Conservation (phyloP, 2,797 vertebrate species). For the Lycodopsis pacificus region DNA sequence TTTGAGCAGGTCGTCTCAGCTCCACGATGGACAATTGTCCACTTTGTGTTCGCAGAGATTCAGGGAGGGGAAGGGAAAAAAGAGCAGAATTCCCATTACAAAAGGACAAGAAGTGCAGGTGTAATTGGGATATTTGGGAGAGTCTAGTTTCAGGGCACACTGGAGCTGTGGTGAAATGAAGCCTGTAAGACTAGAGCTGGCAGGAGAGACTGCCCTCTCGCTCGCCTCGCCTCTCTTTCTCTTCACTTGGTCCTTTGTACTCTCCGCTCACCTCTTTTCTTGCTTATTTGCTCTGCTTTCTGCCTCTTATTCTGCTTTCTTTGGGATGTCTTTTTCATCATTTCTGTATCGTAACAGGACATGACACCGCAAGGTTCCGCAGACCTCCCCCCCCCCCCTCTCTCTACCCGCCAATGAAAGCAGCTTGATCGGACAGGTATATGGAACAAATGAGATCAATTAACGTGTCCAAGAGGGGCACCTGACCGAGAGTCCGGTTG, state of each 20-base stretch:
- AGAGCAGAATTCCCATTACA: conserved; percentile 85
- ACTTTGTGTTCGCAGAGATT: conserved; percentile 83
- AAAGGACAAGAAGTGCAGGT: conserved; percentile 93
- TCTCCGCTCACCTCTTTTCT: neutral
- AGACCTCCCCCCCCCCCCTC: neutral
- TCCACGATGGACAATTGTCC: conserved; percentile 81
- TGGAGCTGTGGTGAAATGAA: conserved; percentile 89
- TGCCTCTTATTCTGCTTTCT: neutral
- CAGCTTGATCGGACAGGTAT: conserved; percentile 92
- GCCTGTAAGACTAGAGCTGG: conserved; percentile 88
- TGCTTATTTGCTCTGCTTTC: conserved; percentile 2
- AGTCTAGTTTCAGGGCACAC: conserved; percentile 90
- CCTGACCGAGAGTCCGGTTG: conserved; percentile 92
- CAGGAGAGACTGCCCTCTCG: conserved; percentile 76
- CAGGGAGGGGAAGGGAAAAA: conserved; percentile 31
- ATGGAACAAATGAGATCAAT: conserved; percentile 99
- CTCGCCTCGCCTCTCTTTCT: conserved; percentile 56
- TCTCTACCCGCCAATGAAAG: conserved; percentile 80
- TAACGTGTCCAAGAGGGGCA: conserved; percentile 93
- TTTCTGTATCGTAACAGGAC: conserved; percentile 13
- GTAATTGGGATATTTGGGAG: conserved; percentile 95
- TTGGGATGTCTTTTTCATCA: neutral
- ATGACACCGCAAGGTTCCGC: conserved; percentile 25
- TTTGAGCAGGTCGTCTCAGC: conserved; percentile 74
- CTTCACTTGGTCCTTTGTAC: conserved; percentile 27